Base-by-base conservation (phyloP, 2,888 invertebrate genomes). In the Caenorhabditis wallacei region DNA sequence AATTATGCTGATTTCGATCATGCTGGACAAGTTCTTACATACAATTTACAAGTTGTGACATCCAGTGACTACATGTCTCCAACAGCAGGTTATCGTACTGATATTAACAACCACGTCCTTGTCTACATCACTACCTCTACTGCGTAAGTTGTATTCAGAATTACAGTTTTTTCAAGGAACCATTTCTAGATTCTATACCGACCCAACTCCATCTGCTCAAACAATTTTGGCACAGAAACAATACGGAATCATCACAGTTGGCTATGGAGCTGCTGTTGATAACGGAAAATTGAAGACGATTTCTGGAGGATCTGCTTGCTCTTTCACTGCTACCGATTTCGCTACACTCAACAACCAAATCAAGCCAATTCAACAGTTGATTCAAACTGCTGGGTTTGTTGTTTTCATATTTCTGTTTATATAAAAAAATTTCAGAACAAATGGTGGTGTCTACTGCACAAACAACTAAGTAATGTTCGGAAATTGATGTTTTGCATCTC, bases 211-310 rank as follows among this genome's bases (percentile, higher is more conserved):
- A 16, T 56, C 71, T 13, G 79, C 79, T 20, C 64, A 80, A 66
- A 35, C 68, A 0, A 76, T 85, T 20, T 26, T 79, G 10, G 26
- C 80, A 7, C 37, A 53, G 48, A 83, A 82, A 18, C 40, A 59
- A 22, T 87, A 87, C 59, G 84, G 84, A 71, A 80, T 87, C 68
- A 79, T 85, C 53, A 83, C 84, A 13, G 63, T 87, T 56, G 85
- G 84, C 57, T 85, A 83, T 26, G 87, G 87, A 59, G 20, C 43
- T 11, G 56, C 40, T 1, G 63, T 75, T 11, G 75, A 78, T 24
- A 74, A 68, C 64, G 48, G 22, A 24, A 83, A 83, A 43, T 53
- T 83, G 48, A 43, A 51, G 40, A 54, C 84, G 1, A 54, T 85
- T 53, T 70, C 85, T 48, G 85, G 85, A 7, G 85, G 85, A 35